These are phyloP conservation scores for Ophiodon elongatus DNA, from an alignment of 2,113 vertebrate species.

Conservation along the genomic window DNA sequence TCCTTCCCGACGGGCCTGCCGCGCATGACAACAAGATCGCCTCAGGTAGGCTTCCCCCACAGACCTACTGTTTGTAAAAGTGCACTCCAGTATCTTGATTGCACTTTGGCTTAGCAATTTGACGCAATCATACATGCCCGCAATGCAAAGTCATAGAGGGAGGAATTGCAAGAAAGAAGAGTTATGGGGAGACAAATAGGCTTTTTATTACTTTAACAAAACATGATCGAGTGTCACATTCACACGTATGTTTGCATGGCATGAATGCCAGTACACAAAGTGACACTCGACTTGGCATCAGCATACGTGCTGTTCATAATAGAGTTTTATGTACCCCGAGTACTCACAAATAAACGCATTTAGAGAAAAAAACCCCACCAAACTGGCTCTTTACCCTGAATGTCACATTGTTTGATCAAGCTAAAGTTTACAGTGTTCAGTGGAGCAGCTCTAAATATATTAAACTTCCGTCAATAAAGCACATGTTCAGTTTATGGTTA, in stretches of 20 bases:
- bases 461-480: slow-evolving; percentile 31
- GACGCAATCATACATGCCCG: background rate
- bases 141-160: background rate
- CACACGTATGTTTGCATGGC: background rate
- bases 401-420: slow-evolving; percentile 53
- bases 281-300: slow-evolving; percentile 11
- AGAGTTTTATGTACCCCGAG: slow-evolving; percentile 29
- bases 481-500: slow-evolving; percentile 35
- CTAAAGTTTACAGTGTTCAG: slow-evolving; percentile 15
- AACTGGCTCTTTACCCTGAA: slow-evolving; percentile 9
- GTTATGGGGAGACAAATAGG: background rate
- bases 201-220: slow-evolving; percentile 17
- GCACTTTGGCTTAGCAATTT: background rate
- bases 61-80: background rate
- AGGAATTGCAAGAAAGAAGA: background rate
- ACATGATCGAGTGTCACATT: slow-evolving; percentile 29
- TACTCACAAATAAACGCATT: slow-evolving; percentile 35
- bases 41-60: slow-evolving; percentile 85
- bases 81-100: background rate
- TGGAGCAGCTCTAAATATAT: slow-evolving; percentile 27
- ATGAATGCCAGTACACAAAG: background rate
- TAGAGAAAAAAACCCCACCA: background rate
- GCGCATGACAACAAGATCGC: slow-evolving; percentile 96
- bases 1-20: slow-evolving; percentile 94
- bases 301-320: slow-evolving; percentile 1